phyloP scores from a whole-genome alignment of 2,113 vertebrate genomes.

The Eleginops maclovinus region DNA sequence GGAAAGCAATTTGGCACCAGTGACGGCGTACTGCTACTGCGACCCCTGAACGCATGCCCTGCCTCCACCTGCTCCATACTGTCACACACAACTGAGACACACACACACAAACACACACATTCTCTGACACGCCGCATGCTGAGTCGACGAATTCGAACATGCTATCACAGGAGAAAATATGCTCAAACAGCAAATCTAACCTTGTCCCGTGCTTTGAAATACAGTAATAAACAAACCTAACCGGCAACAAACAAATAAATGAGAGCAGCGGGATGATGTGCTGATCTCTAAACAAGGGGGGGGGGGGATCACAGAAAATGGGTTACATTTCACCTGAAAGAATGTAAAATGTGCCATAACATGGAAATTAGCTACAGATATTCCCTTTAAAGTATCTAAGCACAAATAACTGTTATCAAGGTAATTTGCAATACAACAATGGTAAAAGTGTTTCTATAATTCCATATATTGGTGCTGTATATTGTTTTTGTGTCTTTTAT shows the following conservation, averaged over 20 bases:
- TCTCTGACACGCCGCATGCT: conserved; percentile 81
- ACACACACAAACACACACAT: conserved; percentile 63
- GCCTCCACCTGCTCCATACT: conserved; percentile 66
- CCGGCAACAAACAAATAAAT: conserved; percentile 78
- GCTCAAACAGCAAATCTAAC: conserved; percentile 81
- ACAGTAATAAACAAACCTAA: conserved; percentile 77
- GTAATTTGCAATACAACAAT: conserved; percentile 15
- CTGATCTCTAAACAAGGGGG: conserved; percentile 44
- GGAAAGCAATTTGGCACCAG: conserved; percentile 82
- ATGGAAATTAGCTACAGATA: conserved; percentile 31
- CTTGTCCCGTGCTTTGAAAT: conserved; percentile 73
- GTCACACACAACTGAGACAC: conserved; percentile 62
- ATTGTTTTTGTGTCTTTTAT: conserved; percentile 2
- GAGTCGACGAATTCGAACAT: conserved; percentile 86
- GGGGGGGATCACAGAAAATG: conserved; percentile 8
- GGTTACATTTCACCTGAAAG: conserved; percentile 23
- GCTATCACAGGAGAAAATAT: conserved; percentile 84
- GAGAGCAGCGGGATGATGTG: conserved; percentile 61
- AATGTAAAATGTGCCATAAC: conserved; percentile 21
- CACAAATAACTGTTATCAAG: conserved; percentile 21
- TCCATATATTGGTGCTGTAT: not conserved
- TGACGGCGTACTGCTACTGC: conserved; percentile 45
- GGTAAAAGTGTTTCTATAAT: not conserved
- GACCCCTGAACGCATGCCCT: conserved; percentile 68
- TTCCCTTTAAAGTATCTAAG: not conserved